These are phyloP conservation scores for Lemur catta DNA, from an alignment of 2,797 vertebrate genomes.

Conservation along the genomic window DNA sequence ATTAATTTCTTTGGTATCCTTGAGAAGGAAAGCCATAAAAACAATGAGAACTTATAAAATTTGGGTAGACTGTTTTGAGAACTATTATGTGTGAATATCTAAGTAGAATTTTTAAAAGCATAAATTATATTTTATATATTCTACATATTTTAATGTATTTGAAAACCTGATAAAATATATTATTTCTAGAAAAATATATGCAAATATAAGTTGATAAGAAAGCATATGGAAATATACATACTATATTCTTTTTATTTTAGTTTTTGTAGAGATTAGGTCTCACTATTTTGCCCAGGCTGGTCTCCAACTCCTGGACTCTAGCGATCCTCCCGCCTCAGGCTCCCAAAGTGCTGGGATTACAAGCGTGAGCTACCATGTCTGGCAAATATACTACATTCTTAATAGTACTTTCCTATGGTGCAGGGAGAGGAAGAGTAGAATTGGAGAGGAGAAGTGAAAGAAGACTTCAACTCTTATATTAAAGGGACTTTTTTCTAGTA, in stretches of 20 bases:
- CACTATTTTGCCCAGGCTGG: background rate
- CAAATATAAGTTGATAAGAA: constrained; percentile 31
- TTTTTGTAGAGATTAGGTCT: background rate
- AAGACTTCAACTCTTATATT: background rate
- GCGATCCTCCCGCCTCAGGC: no score
- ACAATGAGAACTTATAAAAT: background rate
- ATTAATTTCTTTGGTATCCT: background rate
- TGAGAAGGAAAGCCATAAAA: background rate
- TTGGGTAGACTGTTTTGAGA: constrained; percentile 5
- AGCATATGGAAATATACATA: background rate
- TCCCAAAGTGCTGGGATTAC: background rate
- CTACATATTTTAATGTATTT: background rate
- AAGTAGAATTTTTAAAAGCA: constrained; percentile 25
- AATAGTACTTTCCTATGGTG: background rate
- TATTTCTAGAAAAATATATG: background rate
- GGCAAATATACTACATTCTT: background rate
- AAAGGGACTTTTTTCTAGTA: background rate
- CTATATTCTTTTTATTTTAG: background rate
- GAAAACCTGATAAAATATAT: constrained; percentile 31
- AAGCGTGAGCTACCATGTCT: background rate
- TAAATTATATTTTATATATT: constrained; percentile 25
- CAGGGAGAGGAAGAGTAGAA: background rate
- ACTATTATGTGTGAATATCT: background rate
- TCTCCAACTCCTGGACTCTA: background rate
- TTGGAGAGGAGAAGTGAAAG: background rate